A percentile compares a stretch with the other conserved stretches of the same genome.
Conservation (phyloP, 2,797 vertebrate genomes). For the Denticeps clupeoides region DNA sequence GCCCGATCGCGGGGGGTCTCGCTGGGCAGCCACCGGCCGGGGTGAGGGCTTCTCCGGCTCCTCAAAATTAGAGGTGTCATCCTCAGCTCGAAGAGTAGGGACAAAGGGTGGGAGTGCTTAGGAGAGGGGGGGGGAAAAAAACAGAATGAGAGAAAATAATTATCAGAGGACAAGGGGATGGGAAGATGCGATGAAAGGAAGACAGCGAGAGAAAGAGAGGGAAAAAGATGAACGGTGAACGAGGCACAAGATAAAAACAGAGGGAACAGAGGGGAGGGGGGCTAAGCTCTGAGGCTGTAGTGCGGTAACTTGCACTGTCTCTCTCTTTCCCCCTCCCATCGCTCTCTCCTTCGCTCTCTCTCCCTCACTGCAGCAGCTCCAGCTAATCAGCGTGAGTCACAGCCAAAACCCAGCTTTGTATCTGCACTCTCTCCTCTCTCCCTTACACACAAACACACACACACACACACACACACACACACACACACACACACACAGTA, state of each 20-base stretch:
- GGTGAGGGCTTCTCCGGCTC: conserved; percentile 87
- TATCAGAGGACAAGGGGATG: conserved; percentile 39
- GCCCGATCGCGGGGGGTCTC: conserved; percentile 74
- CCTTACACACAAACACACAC: conserved; percentile 24
- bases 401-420: conserved; percentile 56
- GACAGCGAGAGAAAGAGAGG: conserved; percentile 5
- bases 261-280: conserved; percentile 7
- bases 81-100: conserved; percentile 87
- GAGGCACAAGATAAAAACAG: conserved; percentile 14
- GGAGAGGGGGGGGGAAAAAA: conserved; percentile 59
- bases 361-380: conserved; percentile 77
- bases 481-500: conserved; percentile 5
- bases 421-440: conserved; percentile 24
- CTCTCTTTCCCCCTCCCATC: conserved; percentile 14
- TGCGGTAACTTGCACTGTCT: conserved; percentile 46
- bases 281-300: conserved; percentile 47
- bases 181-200: neutral
- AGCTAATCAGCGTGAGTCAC: conserved; percentile 84
- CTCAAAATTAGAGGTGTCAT: conserved; percentile 99
- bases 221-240: conserved; percentile 1
- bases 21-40: conserved; percentile 69
- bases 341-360: conserved; percentile 34
- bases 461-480: conserved; percentile 9
- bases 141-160: conserved; percentile 58
- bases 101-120: conserved; percentile 96